Percentiles rank a stretch among this genome's conserved stretches.
phyloP scores from a whole-genome alignment of 2,113 vertebrate genomes.

The Carassius gibelio region DNA sequence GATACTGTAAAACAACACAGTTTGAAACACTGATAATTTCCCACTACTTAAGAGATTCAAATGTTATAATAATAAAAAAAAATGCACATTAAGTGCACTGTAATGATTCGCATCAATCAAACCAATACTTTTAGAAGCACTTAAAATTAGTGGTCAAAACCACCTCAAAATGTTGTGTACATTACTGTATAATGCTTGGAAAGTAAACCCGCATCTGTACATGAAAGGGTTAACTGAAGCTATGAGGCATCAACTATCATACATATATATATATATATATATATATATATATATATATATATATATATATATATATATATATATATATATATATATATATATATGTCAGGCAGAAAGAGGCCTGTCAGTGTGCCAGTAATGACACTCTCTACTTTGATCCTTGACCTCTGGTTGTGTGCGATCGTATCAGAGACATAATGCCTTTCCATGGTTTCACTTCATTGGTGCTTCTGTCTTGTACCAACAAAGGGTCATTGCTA shows the following conservation, averaged over 20 bases:
- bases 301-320: too few relatives aligned
- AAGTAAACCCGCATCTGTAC: not conserved
- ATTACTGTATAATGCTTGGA: not conserved
- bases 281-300: too few relatives aligned
- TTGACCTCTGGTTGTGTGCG: slow-evolving; percentile 45
- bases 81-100: not conserved
- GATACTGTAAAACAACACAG: not conserved
- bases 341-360: slow-evolving; percentile 36
- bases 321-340: too few relatives aligned
- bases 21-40: not conserved
- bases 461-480: slow-evolving; percentile 15
- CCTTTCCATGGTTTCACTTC: slow-evolving; percentile 41
- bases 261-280: too few relatives aligned
- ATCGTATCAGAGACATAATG: slow-evolving; percentile 53
- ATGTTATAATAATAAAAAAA: not conserved
- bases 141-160: not conserved
- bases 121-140: not conserved
- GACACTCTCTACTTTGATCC: slow-evolving; percentile 52
- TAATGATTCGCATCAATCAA: not conserved
- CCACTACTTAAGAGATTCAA: slow-evolving; percentile 2
- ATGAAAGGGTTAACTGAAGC: slow-evolving; percentile 37
- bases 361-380: slow-evolving; percentile 44
- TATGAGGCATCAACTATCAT: slow-evolving; percentile 43
- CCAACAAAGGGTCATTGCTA: slow-evolving; percentile 26
- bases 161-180: not conserved